Evolutionary conservation across 2,888 invertebrate species (phyloP).

Genomic region (Luperina nickerlii): DNA sequence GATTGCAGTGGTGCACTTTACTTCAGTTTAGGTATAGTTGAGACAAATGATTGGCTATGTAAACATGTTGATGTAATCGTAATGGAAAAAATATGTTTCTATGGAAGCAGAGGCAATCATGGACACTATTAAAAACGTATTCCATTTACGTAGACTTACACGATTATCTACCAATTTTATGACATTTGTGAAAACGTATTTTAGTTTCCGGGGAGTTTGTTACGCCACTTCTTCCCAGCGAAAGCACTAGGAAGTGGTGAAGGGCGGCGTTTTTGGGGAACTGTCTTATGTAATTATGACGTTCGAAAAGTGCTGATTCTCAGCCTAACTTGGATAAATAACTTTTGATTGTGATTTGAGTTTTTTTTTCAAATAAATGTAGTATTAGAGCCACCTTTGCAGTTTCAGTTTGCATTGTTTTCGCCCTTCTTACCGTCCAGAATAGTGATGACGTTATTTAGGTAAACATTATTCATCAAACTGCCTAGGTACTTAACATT

Average conservation of each 20-base stretch:
- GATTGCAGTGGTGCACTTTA: conserved; percentile 20
- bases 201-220: neutral
- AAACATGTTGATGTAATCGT: conserved; percentile 2
- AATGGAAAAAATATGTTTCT: conserved; percentile 28
- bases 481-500: neutral
- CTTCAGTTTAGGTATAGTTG: neutral
- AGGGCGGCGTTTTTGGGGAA: neutral
- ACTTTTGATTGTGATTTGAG: too few relatives aligned
- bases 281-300: neutral
- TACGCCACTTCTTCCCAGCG: neutral
- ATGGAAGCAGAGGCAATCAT: neutral
- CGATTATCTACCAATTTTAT: neutral
- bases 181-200: neutral
- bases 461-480: neutral
- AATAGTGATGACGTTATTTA: neutral
- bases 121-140: conserved; percentile 2
- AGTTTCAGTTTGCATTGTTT: neutral
- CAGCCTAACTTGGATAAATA: neutral
- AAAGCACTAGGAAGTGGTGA: neutral
- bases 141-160: neutral
- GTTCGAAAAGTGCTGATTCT: neutral
- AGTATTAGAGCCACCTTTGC: neutral
- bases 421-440: neutral
- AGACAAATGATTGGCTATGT: neutral
- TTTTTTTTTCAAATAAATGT: neutral